Conservation (phyloP, 2,797 vertebrate genomes). For the Halcyon smyrnensis region DNA sequence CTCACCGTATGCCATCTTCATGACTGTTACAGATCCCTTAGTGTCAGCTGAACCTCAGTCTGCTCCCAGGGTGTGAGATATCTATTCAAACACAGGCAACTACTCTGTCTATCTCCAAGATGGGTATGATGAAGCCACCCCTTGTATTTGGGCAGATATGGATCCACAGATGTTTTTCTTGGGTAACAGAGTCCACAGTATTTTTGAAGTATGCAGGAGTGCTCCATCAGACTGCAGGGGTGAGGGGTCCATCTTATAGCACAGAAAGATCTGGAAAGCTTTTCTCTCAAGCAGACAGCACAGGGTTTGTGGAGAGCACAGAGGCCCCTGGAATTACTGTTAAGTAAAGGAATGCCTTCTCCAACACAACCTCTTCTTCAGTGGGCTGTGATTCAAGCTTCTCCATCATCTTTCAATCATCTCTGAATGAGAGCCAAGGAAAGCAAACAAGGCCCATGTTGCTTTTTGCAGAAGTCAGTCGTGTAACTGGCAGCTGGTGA, state of each 20-base stretch:
- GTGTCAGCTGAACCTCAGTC: background rate
- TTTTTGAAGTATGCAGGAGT: background rate
- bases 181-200: background rate
- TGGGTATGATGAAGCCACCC: background rate
- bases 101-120: background rate
- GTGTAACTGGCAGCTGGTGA: background rate
- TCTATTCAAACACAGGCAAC: background rate
- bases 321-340: background rate
- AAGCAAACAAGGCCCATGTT: conserved; percentile 2
- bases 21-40: background rate
- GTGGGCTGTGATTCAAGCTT: conserved; percentile 49
- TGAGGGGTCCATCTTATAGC: background rate
- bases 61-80: background rate
- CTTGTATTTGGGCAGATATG: background rate
- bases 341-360: conserved; percentile 8
- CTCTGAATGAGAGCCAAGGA: conserved; percentile 13
- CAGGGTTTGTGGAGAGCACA: background rate
- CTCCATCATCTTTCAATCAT: conserved; percentile 15
- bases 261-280: background rate
- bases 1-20: fast-evolving
- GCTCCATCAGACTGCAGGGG: background rate
- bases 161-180: background rate
- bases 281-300: background rate
- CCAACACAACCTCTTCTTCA: conserved; percentile 22
- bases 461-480: conserved; percentile 14